Conservation (phyloP, 92 coral and sea anemone genomes). For the Palythoa heliodiscus region DNA sequence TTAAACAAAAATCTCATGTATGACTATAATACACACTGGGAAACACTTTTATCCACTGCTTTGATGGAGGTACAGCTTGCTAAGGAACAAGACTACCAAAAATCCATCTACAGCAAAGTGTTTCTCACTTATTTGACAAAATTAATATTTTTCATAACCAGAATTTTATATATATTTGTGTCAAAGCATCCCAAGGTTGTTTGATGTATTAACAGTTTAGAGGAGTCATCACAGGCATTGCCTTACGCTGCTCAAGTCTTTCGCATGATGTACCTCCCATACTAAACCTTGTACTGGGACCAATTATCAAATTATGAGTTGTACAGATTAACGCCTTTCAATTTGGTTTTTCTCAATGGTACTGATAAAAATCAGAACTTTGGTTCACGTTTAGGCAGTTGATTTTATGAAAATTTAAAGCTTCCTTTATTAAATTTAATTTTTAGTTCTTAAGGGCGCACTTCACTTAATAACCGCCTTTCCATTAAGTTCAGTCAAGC, state of each 20-base stretch:
- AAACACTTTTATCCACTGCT: background rate
- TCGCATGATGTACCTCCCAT: background rate
- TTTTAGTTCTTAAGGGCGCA: background rate
- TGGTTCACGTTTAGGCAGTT: background rate
- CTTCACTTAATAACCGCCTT: background rate
- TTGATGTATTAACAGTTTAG: background rate
- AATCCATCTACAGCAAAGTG: background rate
- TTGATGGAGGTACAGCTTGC: background rate
- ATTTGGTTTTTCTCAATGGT: background rate
- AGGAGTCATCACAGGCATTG: background rate
- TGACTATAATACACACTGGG: background rate
- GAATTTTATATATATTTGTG: no score
- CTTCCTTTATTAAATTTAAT: background rate
- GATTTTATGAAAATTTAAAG: background rate
- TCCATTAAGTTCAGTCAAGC: background rate
- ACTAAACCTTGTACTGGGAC: background rate
- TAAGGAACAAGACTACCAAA: background rate
- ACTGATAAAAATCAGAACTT: background rate
- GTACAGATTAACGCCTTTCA: background rate
- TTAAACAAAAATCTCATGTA: conserved; percentile 1
- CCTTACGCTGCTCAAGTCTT: background rate
- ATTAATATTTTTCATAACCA: no score
- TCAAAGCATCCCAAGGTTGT: no score
- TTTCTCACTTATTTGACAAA: background rate
- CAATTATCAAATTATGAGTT: background rate